Evolutionary conservation across 2,888 invertebrate species (phyloP).

Genomic region (Limnephilus marmoratus): DNA sequence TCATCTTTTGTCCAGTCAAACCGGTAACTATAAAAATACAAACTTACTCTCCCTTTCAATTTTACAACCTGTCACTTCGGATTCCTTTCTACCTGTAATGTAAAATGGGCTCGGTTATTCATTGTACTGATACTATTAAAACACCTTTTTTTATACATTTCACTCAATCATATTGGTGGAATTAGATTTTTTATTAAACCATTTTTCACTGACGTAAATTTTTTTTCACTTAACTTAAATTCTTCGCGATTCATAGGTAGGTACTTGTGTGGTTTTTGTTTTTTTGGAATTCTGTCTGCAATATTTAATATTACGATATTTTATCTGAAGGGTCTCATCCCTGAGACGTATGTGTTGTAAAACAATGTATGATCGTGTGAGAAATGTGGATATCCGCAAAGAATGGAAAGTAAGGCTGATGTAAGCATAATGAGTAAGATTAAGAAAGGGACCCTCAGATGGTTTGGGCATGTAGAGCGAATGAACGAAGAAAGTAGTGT

Average conservation of each 20-base stretch:
- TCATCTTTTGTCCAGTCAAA: background rate
- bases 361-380: too few relatives aligned
- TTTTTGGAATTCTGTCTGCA: too few relatives aligned
- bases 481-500: too few relatives aligned
- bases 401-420: too few relatives aligned
- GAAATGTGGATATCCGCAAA: too few relatives aligned
- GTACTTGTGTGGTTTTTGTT: too few relatives aligned
- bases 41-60: conserved; percentile 32
- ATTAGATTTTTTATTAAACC: background rate
- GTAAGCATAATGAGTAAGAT: too few relatives aligned
- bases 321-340: too few relatives aligned
- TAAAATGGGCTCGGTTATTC: conserved; percentile 6
- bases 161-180: background rate
- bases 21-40: conserved; percentile 13
- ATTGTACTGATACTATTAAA: background rate
- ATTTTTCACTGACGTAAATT: background rate
- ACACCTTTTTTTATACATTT: background rate
- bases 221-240: background rate
- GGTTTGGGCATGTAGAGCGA: too few relatives aligned
- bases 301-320: too few relatives aligned
- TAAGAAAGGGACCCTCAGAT: too few relatives aligned
- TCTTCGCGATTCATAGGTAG: background rate
- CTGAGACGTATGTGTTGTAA: too few relatives aligned
- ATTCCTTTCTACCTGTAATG: conserved; percentile 20
- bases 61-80: conserved; percentile 18